Evolutionary conservation across 92 coral and sea anemone species (phyloP), one percentile per base, ranked within the genome.

Genomic region (Meandrina meandrites): DNA sequence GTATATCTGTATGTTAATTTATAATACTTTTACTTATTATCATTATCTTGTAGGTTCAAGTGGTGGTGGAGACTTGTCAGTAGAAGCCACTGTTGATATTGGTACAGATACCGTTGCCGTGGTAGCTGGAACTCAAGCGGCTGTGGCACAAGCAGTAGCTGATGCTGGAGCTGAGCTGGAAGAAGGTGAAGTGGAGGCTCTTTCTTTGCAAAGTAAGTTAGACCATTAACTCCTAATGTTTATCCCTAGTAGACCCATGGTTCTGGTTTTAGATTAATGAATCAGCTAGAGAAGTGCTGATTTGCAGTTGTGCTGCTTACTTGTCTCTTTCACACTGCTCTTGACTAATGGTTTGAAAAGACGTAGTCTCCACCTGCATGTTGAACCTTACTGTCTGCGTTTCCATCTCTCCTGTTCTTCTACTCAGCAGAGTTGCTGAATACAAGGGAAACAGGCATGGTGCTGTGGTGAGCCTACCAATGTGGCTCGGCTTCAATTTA

Each of bases 41-140:
- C 10, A 60, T 62, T 62, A 11, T 11, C 14, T 77, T 82, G 66
- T 87, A 80, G 91, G 88, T 37, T 36, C 78, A n/a, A 51, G 77
- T 81, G 88, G 37, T 21, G 86, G 62, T 3, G 86, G 81, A 36
- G 90, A 87, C 7, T 64, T 82, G 62, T 75, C 81, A 48, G 87
- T 87, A n/a, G 90, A 87, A 37, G 85, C 86, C 24, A 75, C 90
- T 54, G 86, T 87, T 57, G 87, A 87, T 81, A 75, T 87, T 71
- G 87, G 90, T 73, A 69, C 81, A 15, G 87, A 87, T 51, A 28
- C 81, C 56, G 90, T 81, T 87, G 72, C 86, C 62, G 31, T 87
- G 85, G 90, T 60, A 58, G 31, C 81, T 22, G 84, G 75, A 62
- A n/a, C 76, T 71, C 87, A 77, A 57, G 87, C 68, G 11, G 68